Conservation (phyloP, 2,797 vertebrate species). For the Acomys russatus region DNA sequence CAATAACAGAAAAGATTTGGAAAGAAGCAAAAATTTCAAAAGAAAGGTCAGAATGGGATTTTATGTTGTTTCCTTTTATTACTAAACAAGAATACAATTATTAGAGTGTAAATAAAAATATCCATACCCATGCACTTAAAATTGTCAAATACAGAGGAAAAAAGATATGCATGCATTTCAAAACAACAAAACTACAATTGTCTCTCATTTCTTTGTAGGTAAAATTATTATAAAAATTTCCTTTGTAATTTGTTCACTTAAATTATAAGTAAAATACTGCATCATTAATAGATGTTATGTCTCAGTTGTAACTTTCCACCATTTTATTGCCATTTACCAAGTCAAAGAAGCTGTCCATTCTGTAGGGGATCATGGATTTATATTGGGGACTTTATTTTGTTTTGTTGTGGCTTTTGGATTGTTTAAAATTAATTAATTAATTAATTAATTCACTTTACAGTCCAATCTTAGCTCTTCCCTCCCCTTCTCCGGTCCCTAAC, state of each 20-base stretch:
- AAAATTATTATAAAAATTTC: neutral
- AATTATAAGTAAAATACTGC: neutral
- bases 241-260: constrained; percentile 9
- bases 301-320: constrained; percentile 32
- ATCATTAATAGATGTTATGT: constrained; percentile 25
- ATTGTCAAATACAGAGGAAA: neutral
- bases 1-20: constrained; percentile 38
- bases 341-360: constrained; percentile 23
- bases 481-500: too few species aligned
- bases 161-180: neutral
- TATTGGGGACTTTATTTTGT: neutral
- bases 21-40: constrained; percentile 66
- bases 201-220: neutral
- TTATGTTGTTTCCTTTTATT: constrained; percentile 45
- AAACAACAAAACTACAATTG: constrained; percentile 19
- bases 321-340: neutral
- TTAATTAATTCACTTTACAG: too few species aligned
- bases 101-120: neutral
- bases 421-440: too few species aligned
- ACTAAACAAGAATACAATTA: constrained; percentile 20
- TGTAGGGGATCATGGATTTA: neutral
- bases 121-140: constrained; percentile 13
- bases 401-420: neutral
- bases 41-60: constrained; percentile 47
- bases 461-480: too few species aligned